Base-by-base conservation (phyloP, 2,888 invertebrate genomes). In the Criorhina ranunculi region DNA sequence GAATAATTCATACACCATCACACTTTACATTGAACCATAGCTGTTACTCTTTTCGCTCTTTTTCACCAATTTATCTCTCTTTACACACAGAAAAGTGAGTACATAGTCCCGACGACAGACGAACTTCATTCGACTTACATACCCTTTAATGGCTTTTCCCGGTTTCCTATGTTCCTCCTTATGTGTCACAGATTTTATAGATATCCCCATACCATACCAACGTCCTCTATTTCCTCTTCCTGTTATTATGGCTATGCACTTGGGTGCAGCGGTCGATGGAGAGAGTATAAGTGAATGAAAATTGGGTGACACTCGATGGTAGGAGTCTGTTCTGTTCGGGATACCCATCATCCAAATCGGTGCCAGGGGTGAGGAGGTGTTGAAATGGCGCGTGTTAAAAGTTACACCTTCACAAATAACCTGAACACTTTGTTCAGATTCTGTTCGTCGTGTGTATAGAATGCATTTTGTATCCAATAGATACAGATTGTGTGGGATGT, bases 331-430 rank as follows among this genome's bases (percentile, higher is more conserved):
- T 2, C 12, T 9, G 19, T 51, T 15, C n/a, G 11, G 33, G 31
- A 8, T 17, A 4, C 24, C 24, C 24, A 24, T 24, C 24, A n/a
- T 11, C 17, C 6, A 24, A 29, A 24, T 0, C 42, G 53, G 42
- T 17, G 40, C 19, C 44, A 12, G 75, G 29, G 24, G 64, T 9
- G 19, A 15, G 55, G 53, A 42, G 59, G 70, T 53, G 77, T 40
- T 73, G 64, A 64, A 73, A 67, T 62, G 59, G 86, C 86, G 85
- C 85, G 86, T 86, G 86, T 81, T 85, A 75, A 78, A 86, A 86
- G 75, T 86, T 81, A 86, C 85, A 86, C 85, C 70, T 81, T 49
- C 77, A 76, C 70, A 53, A 72, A 75, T 72, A 72, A 51, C 49
- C 69, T 73, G 46, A 53, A 53, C 55, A 33, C 60, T 55, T 8